Conservation (phyloP, 1,140 invertebrate species). For the Epicauta chinensis region DNA sequence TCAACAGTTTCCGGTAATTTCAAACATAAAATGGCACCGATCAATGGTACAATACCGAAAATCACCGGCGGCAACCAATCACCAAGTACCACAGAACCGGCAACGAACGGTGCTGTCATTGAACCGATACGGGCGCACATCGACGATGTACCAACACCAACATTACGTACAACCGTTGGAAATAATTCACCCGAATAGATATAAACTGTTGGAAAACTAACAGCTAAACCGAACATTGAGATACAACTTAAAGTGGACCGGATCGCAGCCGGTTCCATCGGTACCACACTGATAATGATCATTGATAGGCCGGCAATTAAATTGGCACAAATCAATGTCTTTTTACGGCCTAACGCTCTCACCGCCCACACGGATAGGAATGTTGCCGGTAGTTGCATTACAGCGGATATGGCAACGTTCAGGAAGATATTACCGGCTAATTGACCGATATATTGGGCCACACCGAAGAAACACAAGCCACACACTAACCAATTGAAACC, state of each 20-base stretch:
- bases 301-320: conserved; percentile 56
- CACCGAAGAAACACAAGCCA: conserved; percentile 68
- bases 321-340: conserved; percentile 57
- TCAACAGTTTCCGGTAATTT: conserved; percentile 70
- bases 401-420: conserved; percentile 65
- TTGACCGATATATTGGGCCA: conserved; percentile 67
- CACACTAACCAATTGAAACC: conserved; percentile 67
- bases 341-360: conserved; percentile 57
- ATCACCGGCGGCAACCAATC: conserved; percentile 58
- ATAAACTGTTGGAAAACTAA: conserved; percentile 60
- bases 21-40: conserved; percentile 58
- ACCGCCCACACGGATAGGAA: conserved; percentile 59
- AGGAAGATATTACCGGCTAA: conserved; percentile 64
- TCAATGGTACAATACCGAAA: conserved; percentile 59
- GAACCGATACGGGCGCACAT: conserved; percentile 63
- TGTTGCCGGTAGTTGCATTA: conserved; percentile 62
- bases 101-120: conserved; percentile 59
- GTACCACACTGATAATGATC: conserved; percentile 52
- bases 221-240: conserved; percentile 62
- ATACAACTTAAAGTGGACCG: conserved; percentile 53
- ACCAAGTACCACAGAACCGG: conserved; percentile 41
- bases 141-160: conserved; percentile 58
- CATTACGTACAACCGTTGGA: conserved; percentile 61
- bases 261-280: conserved; percentile 45
- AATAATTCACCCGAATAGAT: conserved; percentile 63